Base-by-base conservation (phyloP, 2,888 invertebrate species). In the Orchestes rusci region DNA sequence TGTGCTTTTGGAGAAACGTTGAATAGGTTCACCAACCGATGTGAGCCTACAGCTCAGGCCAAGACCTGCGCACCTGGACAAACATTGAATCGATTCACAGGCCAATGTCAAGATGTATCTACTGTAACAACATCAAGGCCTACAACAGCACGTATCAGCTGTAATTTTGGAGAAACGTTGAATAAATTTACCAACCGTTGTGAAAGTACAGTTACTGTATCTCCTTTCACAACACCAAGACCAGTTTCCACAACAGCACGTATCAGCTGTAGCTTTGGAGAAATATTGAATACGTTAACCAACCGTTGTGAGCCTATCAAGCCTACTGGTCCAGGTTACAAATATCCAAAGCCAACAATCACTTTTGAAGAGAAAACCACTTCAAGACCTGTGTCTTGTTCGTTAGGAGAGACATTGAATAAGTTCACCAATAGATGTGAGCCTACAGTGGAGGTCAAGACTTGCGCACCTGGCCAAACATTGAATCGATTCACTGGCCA, bases 321-420 rank as follows among this genome's bases (percentile, higher is more conserved):
- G 4, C 16, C 35, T 15, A 33, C 37, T 28, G 12, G 31, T 12
- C 5, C 44, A 2, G 45, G 39, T 13, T 45, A 45, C n/a, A 39
- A 19, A 5, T 45, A 45, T 23, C 36, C 40, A 10, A 45, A 15
- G 18, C 13, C 44, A 28, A 46, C 43, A 10, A 47, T 51, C 4
- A 28, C 49, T 8, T 51, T 51, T 38, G 49, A 47, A 43, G 53
- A 48, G 30, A 45, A 39, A 4, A 44, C 46, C 36, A 39, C 34
- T 12, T 8, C 23, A 23, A 5, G 23, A 8, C 23, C 23, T 30
- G 5, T 15, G n/a, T 23, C 23, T 23, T 48, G 48, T 20, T 27
- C 12, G 23, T 36, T 27, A 15, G 50, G 46, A 29, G 23, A 43
- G 29, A 32, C 1, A n/a, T 29, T 31, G 4, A 46, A 45, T 28